These are phyloP conservation scores for Drosophila mimetica DNA, from an alignment of 2,888 invertebrate species.

Conservation along the genomic window DNA sequence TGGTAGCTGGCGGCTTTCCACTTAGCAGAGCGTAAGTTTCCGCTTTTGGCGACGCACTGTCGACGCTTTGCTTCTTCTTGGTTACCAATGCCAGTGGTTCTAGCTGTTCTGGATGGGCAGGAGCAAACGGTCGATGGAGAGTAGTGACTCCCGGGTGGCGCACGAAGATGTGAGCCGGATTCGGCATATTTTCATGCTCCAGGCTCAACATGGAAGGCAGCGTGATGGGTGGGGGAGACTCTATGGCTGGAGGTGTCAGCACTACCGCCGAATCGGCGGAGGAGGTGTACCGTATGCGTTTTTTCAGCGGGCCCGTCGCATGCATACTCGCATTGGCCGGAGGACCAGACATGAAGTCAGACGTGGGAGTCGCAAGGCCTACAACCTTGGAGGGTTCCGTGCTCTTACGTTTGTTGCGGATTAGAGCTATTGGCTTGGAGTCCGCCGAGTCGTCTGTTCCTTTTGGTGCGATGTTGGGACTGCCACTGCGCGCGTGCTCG, in stretches of 20 bases:
- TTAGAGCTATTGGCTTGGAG: constrained; percentile 86
- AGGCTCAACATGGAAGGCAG: constrained; percentile 19
- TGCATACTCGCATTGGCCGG: constrained; percentile 16
- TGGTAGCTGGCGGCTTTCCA: constrained; percentile 18
- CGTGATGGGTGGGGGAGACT: constrained; percentile 84
- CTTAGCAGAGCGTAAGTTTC: constrained; percentile 10
- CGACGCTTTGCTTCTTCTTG: constrained; percentile 74
- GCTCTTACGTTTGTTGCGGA: constrained; percentile 88
- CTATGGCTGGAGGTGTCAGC: constrained; percentile 73
- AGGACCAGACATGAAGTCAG: constrained; percentile 24
- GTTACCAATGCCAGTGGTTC: constrained; percentile 88
- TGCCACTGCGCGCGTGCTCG: constrained; percentile 81
- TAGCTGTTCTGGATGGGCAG: constrained; percentile 84
- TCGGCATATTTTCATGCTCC: constrained; percentile 85
- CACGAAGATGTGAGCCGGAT: constrained; percentile 83
- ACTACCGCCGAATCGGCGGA: constrained; percentile 77
- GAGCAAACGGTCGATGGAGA: constrained; percentile 76
- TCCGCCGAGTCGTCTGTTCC: constrained; percentile 87
- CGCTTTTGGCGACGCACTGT: background rate
- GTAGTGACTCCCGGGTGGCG: constrained; percentile 84
- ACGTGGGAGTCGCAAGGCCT: constrained; percentile 15
- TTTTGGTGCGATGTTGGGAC: constrained; percentile 86
- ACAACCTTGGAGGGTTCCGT: constrained; percentile 88
- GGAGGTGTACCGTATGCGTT: constrained; percentile 87
- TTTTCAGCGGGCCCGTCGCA: constrained; percentile 88